Percentiles rank a stretch among this genome's conserved stretches.
Conservation (phyloP, 2,888 invertebrate genomes). For the Dinocampus coccinellae region DNA sequence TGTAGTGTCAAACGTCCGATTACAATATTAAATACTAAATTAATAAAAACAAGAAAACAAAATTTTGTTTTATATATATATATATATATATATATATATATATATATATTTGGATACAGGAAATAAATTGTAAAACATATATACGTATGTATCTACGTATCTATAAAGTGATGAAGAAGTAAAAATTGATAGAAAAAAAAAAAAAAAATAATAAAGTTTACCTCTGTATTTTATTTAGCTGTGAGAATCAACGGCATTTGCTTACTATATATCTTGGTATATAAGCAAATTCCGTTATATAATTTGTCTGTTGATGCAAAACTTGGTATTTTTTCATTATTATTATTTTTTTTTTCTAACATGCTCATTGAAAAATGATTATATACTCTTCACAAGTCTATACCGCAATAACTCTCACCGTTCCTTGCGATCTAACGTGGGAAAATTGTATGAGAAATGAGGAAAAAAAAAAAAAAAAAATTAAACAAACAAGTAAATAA, state of each 20-base stretch:
- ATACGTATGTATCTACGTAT: too few species aligned
- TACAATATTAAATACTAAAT: too few species aligned
- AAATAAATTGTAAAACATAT: too few species aligned
- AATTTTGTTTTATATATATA: not conserved
- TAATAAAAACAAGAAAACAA: not conserved
- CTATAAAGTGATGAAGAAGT: too few species aligned
- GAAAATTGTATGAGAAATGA: not conserved
- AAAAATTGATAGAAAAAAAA: not conserved
- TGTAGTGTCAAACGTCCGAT: too few species aligned
- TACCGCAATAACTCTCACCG: not conserved
- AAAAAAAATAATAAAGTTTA: not conserved
- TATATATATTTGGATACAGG: not conserved
- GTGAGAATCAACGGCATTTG: conserved; percentile 7
- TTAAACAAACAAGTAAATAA: not conserved
- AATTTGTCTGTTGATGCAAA: conserved; percentile 27
- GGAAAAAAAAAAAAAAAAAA: not conserved
- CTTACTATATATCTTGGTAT: conserved; percentile 3
- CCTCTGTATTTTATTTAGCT: conserved; percentile 2
- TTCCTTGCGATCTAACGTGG: not conserved
- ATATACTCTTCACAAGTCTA: not conserved
- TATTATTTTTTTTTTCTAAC: too few species aligned
- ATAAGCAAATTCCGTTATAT: conserved; percentile 21
- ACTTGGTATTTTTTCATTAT: not conserved
- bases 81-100: not conserved
- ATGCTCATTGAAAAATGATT: not conserved